Evolutionary conservation across 2,797 vertebrate species (phyloP).

Genomic region (Orestias chungarensis): DNA sequence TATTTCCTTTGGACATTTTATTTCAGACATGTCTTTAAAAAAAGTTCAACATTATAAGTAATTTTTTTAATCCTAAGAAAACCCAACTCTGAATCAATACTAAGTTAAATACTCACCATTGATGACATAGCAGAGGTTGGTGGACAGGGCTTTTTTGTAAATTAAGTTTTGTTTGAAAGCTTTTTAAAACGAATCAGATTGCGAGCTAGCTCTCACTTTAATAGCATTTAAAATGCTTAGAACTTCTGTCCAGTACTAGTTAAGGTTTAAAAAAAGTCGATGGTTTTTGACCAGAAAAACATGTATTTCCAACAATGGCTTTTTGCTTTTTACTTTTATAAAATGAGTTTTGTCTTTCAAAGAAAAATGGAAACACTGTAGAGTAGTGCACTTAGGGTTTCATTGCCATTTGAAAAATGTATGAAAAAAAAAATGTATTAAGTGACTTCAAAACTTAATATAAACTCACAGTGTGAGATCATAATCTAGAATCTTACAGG

Average conservation of each 20-base stretch:
- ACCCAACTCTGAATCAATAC: not conserved
- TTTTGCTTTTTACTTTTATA: no score
- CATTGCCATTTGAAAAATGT: not conserved
- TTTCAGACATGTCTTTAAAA: not conserved
- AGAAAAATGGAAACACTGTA: no score
- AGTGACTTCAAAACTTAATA: constrained; percentile 1
- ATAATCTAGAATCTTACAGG: constrained; percentile 40
- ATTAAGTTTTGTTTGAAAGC: no score
- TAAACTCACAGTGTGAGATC: constrained; percentile 5
- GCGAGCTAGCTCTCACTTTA: not conserved
- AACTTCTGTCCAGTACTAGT: not conserved
- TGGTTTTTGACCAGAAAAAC: not conserved
- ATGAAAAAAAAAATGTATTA: constrained; percentile 17
- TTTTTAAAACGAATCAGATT: no score
- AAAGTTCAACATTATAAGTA: not conserved
- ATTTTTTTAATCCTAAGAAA: not conserved
- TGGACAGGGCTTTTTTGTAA: no score
- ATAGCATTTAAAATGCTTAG: not conserved
- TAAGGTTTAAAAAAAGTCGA: not conserved
- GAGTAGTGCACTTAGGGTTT: not conserved
- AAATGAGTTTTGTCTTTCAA: no score
- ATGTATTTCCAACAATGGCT: not conserved
- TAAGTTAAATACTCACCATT: not conserved
- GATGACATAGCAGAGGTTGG: not conserved
- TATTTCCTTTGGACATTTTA: no score